Base-by-base conservation (phyloP, 2,113 vertebrate species). In the Dicentrarchus labrax region DNA sequence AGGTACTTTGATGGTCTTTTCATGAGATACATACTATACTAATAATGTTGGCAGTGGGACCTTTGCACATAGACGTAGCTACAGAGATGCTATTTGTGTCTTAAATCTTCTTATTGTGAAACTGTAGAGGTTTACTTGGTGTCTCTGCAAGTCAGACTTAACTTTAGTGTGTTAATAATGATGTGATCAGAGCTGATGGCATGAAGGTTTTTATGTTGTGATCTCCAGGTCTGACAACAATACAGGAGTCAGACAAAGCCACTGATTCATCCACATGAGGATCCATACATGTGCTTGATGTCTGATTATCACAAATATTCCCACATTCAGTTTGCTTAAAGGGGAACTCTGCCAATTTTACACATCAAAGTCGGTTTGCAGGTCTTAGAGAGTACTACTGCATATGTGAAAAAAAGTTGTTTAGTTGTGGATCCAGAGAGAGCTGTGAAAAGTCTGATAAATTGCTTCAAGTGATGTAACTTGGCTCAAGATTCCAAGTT, bases 171-270 rank as follows among this genome's bases (percentile, higher is more conserved):
- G 38, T 54, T 51, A 30, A 6, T 43, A 24, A 43, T 36, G 17
- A 72, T 54, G 57, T 17, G 19, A 66, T 72, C 50, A 38, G 39
- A 22, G 68, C 45, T 72, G 75, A 43, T 45, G 38, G 43, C 48
- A 19, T 36, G 19, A 36, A 45, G 36, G 36, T 22, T 60, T 65
- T 59, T 21, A 45, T 22, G n/a, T 5, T 47, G 11, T 54, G 41
- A 54, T 62, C 16, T 48, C 13, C 5, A 41, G 41, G 38, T 65
- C 9, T 56, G 61, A 66, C 19, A 36, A 62, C 21, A n/a, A 74
- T 13, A 30, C 30, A 30, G 30, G 30, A 62, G 30, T 50, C 15
- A 22, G 19, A 60, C 38, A 62, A 53, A 36, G 17, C n/a, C 12
- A n/a, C 12, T 13, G 0, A 21, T 67, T 50, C 22, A 59, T 54